phyloP scores from a whole-genome alignment of 2,888 invertebrate species.

The Lasioglossum lativentre region DNA sequence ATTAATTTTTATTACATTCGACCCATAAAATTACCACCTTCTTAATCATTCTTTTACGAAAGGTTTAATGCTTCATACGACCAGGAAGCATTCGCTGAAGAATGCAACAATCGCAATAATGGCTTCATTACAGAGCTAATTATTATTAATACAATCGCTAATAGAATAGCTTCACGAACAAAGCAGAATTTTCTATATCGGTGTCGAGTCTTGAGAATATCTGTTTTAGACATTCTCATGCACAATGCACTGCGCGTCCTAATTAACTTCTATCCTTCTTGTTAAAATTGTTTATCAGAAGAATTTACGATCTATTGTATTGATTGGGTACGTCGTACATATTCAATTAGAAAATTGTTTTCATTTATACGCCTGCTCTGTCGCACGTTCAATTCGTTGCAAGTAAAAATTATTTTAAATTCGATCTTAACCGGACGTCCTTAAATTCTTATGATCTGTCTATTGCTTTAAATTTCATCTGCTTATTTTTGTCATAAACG shows the following conservation, averaged over 20 bases:
- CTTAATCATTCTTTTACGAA: neutral
- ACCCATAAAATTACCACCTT: neutral
- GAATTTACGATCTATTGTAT: neutral
- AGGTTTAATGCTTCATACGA: neutral
- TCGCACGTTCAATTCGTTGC: neutral
- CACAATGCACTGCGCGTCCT: neutral
- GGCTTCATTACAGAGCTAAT: neutral
- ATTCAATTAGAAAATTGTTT: neutral
- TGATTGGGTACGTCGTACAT: neutral
- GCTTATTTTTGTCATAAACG: neutral
- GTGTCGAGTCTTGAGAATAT: neutral
- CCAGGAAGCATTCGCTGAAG: neutral
- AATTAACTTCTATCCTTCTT: neutral
- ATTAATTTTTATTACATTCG: neutral
- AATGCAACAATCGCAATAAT: neutral
- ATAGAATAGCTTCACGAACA: conserved; percentile 1
- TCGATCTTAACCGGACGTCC: too few relatives aligned
- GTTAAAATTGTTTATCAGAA: neutral
- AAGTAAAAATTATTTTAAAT: neutral
- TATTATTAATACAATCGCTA: conserved; percentile 7
- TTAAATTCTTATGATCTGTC: neutral
- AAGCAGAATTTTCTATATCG: neutral
- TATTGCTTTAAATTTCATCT: neutral
- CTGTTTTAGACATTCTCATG: conserved; percentile 3
- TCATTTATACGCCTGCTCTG: neutral